Evolutionary conservation across 2,888 invertebrate genomes (phyloP).

Genomic region (Plebejus anna): DNA sequence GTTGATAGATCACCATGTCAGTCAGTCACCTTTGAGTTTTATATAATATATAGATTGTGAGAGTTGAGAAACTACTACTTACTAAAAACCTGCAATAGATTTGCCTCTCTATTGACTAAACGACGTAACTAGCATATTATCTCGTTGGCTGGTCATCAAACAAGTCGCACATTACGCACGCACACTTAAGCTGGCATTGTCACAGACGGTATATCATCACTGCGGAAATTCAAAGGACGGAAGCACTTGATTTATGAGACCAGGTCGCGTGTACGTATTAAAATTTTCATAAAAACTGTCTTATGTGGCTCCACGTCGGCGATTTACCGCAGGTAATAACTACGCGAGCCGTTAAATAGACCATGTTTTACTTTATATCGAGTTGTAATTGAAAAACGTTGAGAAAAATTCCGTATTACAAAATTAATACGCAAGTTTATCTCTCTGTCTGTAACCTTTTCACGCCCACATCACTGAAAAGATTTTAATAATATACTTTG

Average conservation of each 20-base stretch:
- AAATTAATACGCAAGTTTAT: too few relatives aligned
- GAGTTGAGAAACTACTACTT: too few relatives aligned
- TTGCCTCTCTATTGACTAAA: neutral
- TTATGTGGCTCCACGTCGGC: constrained; percentile 46
- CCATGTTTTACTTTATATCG: neutral
- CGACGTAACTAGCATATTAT: neutral
- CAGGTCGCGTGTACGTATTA: constrained; percentile 64
- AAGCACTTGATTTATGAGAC: constrained; percentile 73
- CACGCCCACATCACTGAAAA: too few relatives aligned
- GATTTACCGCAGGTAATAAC: constrained; percentile 35
- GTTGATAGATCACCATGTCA: too few relatives aligned
- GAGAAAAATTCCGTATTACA: too few relatives aligned
- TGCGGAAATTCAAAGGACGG: constrained; percentile 71
- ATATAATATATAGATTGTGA: too few relatives aligned
- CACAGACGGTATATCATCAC: constrained; percentile 66
- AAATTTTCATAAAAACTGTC: constrained; percentile 70
- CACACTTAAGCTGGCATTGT: constrained; percentile 59
- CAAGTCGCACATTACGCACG: constrained; percentile 43
- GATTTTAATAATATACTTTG: too few relatives aligned
- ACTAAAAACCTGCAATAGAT: too few relatives aligned
- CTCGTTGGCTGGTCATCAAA: neutral
- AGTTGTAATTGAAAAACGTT: neutral
- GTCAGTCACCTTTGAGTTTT: too few relatives aligned
- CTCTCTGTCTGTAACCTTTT: too few relatives aligned
- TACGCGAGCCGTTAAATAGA: constrained; percentile 32